Base-by-base conservation (phyloP, 2,888 invertebrate genomes). In the Andrena camellia region DNA sequence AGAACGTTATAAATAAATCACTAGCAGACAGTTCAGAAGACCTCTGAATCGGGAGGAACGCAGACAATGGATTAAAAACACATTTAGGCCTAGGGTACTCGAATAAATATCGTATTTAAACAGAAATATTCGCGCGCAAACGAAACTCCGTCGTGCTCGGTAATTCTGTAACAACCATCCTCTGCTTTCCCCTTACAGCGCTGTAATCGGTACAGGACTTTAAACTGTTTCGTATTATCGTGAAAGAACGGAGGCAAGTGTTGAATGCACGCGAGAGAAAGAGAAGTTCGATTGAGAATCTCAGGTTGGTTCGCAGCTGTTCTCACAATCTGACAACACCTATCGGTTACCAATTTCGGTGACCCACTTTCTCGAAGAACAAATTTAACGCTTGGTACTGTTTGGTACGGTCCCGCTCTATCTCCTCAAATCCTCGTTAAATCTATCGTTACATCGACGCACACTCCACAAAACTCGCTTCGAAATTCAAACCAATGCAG, bases 151-250 rank as follows among this genome's bases (percentile, higher is more conserved):
- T 62, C 23, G n/a, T 67, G 23, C 23, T 60, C 23, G 7, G 2
- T 29, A 17, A 10, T 52, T 48, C 42, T 33, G 33, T 42, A n/a
- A 48, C 7, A 20, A 17, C 69, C 82, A 74, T 72, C 50, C 10
- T 78, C 84, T 86, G 62, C 73, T 50, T 81, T 80, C 89, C 87
- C 84, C 82, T 86, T 62, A 78, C 78, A 84, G 79, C 52, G 48
- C 23, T 57, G 31, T 20, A 70, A 31, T 35, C n/a, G 23, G 67
- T 26, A 35, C 35, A 62, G 42, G 42, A 70, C 42, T 42, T 69
- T 17, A 57, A 54, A 67, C 7, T 23, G 20, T 69, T 57, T 31
- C 48, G 59, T 59, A 50, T 42, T 17, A 70, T 71, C 17, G 26
- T 62, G 35, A 23, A 68, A 62, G 82, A 57, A 26, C 10, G 8